Evolutionary conservation across 2,888 invertebrate genomes (phyloP), one percentile per base, ranked within the genome.

Genomic region (Cantharis lateralis): DNA sequence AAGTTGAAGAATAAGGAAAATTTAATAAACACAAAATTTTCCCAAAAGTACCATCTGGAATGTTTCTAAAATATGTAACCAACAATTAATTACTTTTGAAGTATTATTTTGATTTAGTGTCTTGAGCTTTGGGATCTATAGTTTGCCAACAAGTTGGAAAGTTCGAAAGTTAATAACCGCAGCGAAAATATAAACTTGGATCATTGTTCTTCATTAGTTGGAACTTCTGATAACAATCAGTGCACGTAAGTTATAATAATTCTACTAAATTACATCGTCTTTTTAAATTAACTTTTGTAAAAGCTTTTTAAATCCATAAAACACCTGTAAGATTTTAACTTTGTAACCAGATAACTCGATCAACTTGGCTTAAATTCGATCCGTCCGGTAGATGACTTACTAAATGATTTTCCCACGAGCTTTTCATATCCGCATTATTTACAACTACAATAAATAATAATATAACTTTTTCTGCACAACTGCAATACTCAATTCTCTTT

Each of bases 141-240:
- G 83, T 83, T 84, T 81, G 82, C 81, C 80, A 82, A 82, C 81
- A 85, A 85, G 81, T 84, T 84, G 81, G 80, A 78, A 84, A 84
- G 83, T 85, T 82, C 81, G 78, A 79, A 83, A 84, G 83, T 84
- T 85, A 85, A 85, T 85, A 85, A 84, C 85, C 85, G 84, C 84
- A 84, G 82, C 85, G 85, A 84, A 86, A 86, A 84, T 82, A 84
- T 82, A 82, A 86, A 85, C 85, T 86, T 85, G 82, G 83, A 83
- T 84, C 84, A 86, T 86, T 84, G 84, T 86, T 86, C 86, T 86
- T 86, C 85, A 86, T 86, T 86, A 86, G 81, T 80, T 81, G 79
- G 80, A 82, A 82, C 80, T 81, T 82, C 79, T 80, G 82, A 82
- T 83, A 80, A 81, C 72, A 82, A 82, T 83, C 82, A 79, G 76